Evolutionary conservation across 2,888 invertebrate genomes (phyloP).

Genomic region (Griposia aprilina): DNA sequence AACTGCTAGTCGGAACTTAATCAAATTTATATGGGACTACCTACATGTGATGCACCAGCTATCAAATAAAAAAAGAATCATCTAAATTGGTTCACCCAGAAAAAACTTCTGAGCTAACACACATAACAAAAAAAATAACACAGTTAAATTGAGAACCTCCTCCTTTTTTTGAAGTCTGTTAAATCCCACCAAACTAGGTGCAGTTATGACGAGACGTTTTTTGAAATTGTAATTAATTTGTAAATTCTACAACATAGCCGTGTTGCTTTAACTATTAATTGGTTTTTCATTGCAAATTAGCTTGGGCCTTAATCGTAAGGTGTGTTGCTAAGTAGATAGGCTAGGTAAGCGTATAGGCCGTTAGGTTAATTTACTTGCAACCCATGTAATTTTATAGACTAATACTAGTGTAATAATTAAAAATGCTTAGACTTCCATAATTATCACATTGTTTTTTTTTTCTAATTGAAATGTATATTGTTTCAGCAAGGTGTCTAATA

Average conservation of each 20-base stretch:
- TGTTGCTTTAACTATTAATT: conserved; percentile 50
- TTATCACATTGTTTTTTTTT: neutral
- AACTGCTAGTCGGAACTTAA: too few relatives aligned
- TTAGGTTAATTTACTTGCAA: neutral
- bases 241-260: conserved; percentile 10
- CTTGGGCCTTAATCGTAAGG: conserved; percentile 14
- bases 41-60: too few relatives aligned
- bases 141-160: too few relatives aligned
- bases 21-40: too few relatives aligned
- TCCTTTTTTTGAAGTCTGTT: too few relatives aligned
- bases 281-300: conserved; percentile 50
- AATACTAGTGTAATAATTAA: neutral
- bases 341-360: neutral
- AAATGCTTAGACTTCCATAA: neutral
- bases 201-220: conserved; percentile 7
- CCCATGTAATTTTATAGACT: neutral
- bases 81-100: too few relatives aligned
- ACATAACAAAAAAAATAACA: too few relatives aligned
- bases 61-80: too few relatives aligned
- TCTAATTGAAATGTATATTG: neutral
- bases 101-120: too few relatives aligned
- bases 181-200: neutral
- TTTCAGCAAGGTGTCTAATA: neutral
- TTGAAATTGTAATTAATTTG: conserved; percentile 35
- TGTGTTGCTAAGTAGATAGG: neutral